phyloP scores from a whole-genome alignment of 1,140 invertebrate genomes.

The Planococcus citri region DNA sequence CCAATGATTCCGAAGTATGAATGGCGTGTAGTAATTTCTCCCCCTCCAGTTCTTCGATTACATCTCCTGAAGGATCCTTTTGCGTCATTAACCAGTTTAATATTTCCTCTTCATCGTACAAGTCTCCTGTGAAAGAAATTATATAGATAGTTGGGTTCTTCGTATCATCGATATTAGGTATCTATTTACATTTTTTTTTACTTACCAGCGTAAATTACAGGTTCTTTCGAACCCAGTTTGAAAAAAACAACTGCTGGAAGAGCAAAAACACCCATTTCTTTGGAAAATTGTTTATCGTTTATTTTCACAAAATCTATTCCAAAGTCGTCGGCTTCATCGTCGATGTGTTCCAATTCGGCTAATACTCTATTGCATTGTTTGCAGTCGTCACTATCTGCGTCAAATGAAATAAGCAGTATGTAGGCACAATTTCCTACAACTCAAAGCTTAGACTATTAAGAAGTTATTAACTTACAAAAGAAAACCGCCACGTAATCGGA shows the following conservation, averaged over 20 bases:
- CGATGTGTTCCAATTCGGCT: slow-evolving; percentile 80
- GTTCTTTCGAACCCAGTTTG: slow-evolving; percentile 73
- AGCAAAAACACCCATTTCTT: slow-evolving; percentile 75
- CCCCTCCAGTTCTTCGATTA: slow-evolving; percentile 79
- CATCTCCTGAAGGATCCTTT: slow-evolving; percentile 77
- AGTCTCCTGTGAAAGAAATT: slow-evolving; percentile 50
- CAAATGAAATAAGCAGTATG: no score
- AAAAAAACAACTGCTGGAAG: slow-evolving; percentile 82
- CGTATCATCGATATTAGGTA: neutral
- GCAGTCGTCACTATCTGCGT: slow-evolving; percentile 77
- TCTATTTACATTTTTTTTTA: neutral
- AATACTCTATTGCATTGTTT: slow-evolving; percentile 83
- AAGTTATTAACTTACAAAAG: slow-evolving; percentile 64
- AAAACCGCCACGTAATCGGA: slow-evolving; percentile 88
- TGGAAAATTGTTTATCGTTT: slow-evolving; percentile 72
- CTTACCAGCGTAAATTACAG: slow-evolving; percentile 81
- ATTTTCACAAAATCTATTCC: slow-evolving; percentile 90
- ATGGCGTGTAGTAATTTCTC: slow-evolving; percentile 66
- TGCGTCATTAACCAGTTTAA: slow-evolving; percentile 79
- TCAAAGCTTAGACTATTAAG: neutral
- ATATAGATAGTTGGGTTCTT: no score
- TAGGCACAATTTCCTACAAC: no score
- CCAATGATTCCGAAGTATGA: slow-evolving; percentile 66
- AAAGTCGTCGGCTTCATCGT: slow-evolving; percentile 81
- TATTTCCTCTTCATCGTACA: slow-evolving; percentile 79